A percentile compares a stretch with the other conserved stretches of the same genome.
phyloP scores from a whole-genome alignment of 2,888 invertebrate genomes.

The Chymomyza amoena region DNA sequence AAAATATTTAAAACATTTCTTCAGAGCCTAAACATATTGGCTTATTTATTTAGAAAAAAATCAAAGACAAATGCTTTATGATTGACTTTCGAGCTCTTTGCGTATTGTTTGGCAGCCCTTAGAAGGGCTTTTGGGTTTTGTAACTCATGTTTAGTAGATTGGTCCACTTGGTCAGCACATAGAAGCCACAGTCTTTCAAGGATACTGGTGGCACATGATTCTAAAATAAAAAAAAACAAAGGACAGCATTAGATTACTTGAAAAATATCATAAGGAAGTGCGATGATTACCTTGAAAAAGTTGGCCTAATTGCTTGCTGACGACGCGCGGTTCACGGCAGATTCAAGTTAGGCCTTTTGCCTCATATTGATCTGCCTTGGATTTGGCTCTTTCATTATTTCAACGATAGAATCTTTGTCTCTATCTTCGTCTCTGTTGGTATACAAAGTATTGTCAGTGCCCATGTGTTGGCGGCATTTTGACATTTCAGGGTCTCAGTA shows the following conservation, averaged over 20 bases:
- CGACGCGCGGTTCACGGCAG: slow-evolving; percentile 13
- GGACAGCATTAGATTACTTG: not conserved
- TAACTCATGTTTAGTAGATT: slow-evolving; percentile 20
- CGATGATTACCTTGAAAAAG: slow-evolving; percentile 61
- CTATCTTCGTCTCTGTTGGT: not conserved
- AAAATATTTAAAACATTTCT: no score
- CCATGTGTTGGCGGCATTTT: not conserved
- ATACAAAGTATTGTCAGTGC: slow-evolving; percentile 3
- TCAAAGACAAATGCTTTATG: no score
- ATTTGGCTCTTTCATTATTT: not conserved
- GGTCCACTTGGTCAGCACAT: slow-evolving; percentile 22
- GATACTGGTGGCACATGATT: slow-evolving; percentile 17
- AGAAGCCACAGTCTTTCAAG: slow-evolving; percentile 37
- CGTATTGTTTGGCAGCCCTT: slow-evolving; percentile 75
- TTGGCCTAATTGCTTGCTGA: slow-evolving; percentile 45
- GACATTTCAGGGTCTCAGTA: not conserved
- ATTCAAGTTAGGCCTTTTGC: slow-evolving; percentile 16
- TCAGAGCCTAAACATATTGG: no score
- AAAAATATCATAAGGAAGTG: not conserved
- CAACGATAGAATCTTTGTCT: not conserved
- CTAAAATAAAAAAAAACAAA: slow-evolving; percentile 15
- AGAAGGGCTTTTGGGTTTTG: slow-evolving; percentile 71
- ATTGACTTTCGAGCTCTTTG: slow-evolving; percentile 53
- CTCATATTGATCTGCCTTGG: not conserved
- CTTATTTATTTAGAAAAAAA: no score